phyloP scores from a whole-genome alignment of 2,888 invertebrate genomes.

The Pristionchus fissidentatus region DNA sequence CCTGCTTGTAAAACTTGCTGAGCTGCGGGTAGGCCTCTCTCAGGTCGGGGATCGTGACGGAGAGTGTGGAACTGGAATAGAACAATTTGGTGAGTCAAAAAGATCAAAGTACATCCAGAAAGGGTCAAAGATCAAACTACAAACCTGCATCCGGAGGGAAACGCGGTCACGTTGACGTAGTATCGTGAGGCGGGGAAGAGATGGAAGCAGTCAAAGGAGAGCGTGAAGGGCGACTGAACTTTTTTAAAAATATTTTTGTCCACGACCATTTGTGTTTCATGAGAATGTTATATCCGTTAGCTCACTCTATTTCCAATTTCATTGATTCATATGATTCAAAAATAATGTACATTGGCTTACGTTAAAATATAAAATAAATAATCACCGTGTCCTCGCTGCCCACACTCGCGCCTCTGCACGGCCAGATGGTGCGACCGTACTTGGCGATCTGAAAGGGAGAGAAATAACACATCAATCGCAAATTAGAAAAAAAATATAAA shows the following conservation, averaged over 20 bases:
- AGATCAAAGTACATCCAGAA: background rate
- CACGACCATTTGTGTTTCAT: no score
- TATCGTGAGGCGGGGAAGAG: conserved; percentile 63
- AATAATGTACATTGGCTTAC: no score
- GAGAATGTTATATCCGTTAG: background rate
- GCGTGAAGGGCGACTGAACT: conserved; percentile 55
- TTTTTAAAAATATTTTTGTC: background rate
- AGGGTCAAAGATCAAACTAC: background rate
- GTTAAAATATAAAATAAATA: background rate
- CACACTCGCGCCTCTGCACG: conserved; percentile 52
- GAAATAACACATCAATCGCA: no score
- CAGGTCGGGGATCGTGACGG: conserved; percentile 56
- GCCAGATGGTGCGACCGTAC: conserved; percentile 59
- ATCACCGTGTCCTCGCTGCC: conserved; percentile 45
- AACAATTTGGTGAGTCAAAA: background rate
- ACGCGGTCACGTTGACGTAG: conserved; percentile 61
- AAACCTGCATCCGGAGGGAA: conserved; percentile 62
- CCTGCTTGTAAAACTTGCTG: background rate
- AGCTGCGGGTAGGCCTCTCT: conserved; percentile 55
- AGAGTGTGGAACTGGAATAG: conserved; percentile 51
- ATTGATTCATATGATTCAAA: no score
- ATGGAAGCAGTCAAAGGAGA: conserved; percentile 66
- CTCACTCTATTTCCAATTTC: no score
- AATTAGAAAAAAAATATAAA: no score
- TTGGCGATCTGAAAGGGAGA: conserved; percentile 46